Conservation (phyloP, 2,888 invertebrate species). For the Lacanobia wlatinum region DNA sequence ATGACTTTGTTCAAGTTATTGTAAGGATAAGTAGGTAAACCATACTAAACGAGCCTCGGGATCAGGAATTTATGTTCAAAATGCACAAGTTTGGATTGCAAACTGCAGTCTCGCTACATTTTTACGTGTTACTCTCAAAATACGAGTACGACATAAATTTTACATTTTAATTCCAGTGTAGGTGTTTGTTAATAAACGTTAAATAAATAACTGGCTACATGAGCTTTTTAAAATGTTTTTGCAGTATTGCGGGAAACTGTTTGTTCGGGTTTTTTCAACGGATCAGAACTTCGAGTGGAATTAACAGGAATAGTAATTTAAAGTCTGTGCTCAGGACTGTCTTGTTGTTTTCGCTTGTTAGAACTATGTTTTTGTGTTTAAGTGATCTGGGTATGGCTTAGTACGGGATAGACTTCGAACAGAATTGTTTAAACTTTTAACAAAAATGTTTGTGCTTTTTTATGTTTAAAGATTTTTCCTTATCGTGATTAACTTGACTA, state of each 20-base stretch:
- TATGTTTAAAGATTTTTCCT: not conserved
- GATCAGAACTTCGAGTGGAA: slow-evolving; percentile 45
- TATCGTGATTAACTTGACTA: not conserved
- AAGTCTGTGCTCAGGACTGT: slow-evolving; percentile 26
- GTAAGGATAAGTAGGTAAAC: slow-evolving; percentile 12
- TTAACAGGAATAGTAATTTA: slow-evolving; percentile 52
- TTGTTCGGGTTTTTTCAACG: slow-evolving; percentile 44
- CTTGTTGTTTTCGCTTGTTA: slow-evolving; percentile 33
- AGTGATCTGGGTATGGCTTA: slow-evolving; percentile 17
- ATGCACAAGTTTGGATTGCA: slow-evolving; percentile 64
- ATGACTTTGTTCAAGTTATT: not conserved
- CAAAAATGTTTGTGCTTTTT: not conserved
- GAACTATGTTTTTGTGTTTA: slow-evolving; percentile 9
- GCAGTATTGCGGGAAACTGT: slow-evolving; percentile 41
- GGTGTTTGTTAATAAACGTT: slow-evolving; percentile 25
- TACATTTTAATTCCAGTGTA: slow-evolving; percentile 55
- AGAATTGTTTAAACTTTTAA: not conserved
- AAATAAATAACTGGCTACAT: slow-evolving; percentile 39
- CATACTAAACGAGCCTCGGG: slow-evolving; percentile 43
- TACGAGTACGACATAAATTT: slow-evolving; percentile 44
- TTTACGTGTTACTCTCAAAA: slow-evolving; percentile 48
- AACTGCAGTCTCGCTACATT: slow-evolving; percentile 59
- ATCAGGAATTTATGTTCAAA: slow-evolving; percentile 68
- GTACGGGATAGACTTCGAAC: not conserved
- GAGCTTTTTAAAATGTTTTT: slow-evolving; percentile 37